Evolutionary conservation across 1,140 invertebrate genomes (phyloP).

Genomic region (Leptopilina clavipes): DNA sequence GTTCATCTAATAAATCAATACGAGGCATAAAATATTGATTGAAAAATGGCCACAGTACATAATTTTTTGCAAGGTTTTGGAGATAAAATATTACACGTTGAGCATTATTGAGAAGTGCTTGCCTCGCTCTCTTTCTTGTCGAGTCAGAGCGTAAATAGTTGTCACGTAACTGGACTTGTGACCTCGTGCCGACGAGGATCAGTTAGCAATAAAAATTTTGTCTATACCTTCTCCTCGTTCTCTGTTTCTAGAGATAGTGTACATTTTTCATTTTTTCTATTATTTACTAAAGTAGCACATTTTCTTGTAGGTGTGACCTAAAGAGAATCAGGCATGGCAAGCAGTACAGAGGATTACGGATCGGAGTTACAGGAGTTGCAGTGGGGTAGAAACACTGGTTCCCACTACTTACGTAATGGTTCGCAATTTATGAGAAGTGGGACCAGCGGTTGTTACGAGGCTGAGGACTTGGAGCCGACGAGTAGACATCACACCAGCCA

Average conservation of each 20-base stretch:
- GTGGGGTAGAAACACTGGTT: constrained; percentile 71
- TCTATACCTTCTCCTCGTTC: not conserved
- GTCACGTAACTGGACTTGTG: constrained; percentile 26
- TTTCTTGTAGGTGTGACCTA: constrained; percentile 37
- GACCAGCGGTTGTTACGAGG: constrained; percentile 70
- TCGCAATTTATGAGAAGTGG: constrained; percentile 64
- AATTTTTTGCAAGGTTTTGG: not conserved
- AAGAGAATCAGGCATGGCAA: constrained; percentile 62
- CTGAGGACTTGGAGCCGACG: constrained; percentile 73
- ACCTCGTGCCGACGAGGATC: constrained; percentile 16
- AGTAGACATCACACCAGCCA: constrained; percentile 62
- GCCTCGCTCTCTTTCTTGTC: constrained; percentile 28
- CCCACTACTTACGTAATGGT: constrained; percentile 69
- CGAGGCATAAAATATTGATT: not conserved
- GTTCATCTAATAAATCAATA: not conserved
- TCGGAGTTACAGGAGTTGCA: constrained; percentile 77
- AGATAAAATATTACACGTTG: constrained; percentile 14
- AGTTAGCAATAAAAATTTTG: constrained; percentile 21
- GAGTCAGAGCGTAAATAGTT: constrained; percentile 17
- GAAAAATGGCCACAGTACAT: not conserved
- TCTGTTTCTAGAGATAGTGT: not conserved
- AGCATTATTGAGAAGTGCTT: constrained; percentile 1
- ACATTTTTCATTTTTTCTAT: not conserved
- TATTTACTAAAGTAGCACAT: constrained; percentile 29
- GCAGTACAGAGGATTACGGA: constrained; percentile 74